Percentiles rank a stretch among this genome's conserved stretches.
Evolutionary conservation across 2,888 invertebrate genomes (phyloP).

Genomic region (Sesia bembeciformis): DNA sequence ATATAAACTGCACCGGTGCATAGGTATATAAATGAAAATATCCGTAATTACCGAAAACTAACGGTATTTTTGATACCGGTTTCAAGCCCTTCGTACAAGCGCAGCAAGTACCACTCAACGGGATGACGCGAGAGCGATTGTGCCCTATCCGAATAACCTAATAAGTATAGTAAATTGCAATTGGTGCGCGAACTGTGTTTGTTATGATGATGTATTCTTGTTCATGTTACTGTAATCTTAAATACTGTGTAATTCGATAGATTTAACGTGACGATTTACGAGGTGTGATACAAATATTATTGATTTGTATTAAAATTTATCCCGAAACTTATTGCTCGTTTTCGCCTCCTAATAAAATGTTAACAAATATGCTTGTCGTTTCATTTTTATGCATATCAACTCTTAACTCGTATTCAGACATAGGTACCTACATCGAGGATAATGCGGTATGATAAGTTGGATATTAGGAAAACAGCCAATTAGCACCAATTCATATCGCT

Average conservation of each 20-base stretch:
- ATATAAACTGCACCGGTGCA: too few species aligned
- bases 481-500: too few species aligned
- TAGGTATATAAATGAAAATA: too few species aligned
- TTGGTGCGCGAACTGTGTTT: constrained; percentile 41
- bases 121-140: too few species aligned
- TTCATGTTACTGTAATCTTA: constrained; percentile 72
- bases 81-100: too few species aligned
- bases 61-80: too few species aligned
- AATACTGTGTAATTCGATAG: constrained; percentile 65
- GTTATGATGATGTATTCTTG: constrained; percentile 59
- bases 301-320: constrained; percentile 69
- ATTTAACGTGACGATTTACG: constrained; percentile 63
- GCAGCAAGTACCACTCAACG: too few species aligned
- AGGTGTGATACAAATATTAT: constrained; percentile 62
- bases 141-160: too few species aligned
- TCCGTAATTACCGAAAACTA: too few species aligned
- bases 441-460: too few species aligned
- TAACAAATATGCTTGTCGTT: constrained; percentile 54
- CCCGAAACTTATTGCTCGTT: constrained; percentile 72
- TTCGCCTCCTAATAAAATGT: constrained; percentile 75
- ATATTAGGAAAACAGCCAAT: too few species aligned
- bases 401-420: neutral
- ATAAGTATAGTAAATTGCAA: neutral
- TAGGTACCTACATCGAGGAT: too few species aligned
- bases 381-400: constrained; percentile 17